Evolutionary conservation across 2,888 invertebrate genomes (phyloP), one percentile per base, ranked within the genome.

Genomic region (Ectemnius cavifrons): DNA sequence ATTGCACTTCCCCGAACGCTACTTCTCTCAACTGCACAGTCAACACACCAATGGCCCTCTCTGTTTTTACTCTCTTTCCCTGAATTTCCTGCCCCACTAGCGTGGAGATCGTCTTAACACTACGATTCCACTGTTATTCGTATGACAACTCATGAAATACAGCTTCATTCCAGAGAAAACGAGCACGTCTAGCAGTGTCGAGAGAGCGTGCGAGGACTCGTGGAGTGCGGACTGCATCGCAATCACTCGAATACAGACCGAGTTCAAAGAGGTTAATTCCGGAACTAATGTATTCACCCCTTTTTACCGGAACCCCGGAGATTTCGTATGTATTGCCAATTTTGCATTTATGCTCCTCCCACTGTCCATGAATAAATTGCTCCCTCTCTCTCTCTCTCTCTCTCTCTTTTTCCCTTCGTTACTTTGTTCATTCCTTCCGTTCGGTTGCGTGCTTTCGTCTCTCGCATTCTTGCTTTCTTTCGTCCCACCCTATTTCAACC

Each of bases 281-380:
- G 79, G 85, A 86, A 87, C 88, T 88, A 90, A 91, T 91, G 87
- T 91, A 91, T 91, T 91, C 91, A 91, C 91, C 91, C 91, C 91
- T 91, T 90, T 91, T 91, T 91, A 91, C 90, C 87, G 87, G 87
- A 90, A 88, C 88, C 89, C 85, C 88, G 88, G 89, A 90, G 89
- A 91, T 91, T 91, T 91, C 90, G 90, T 91, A 91, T 91, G 91
- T 91, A 91, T 91, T 91, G 90, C 88, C 91, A 91, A 91, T 91
- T 91, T 90, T 90, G 90, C 90, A 90, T 91, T 90, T 91, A 90
- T 87, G 89, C 89, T 82, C 87, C 82, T 75, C 79, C 85, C 85
- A 84, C 84, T 84, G 84, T 85, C 89, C 89, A 90, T 91, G 91
- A 91, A 91, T 91, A 91, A 91, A 91, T 91, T 91, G 89, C 89